phyloP scores from a whole-genome alignment of 2,113 vertebrate species.

The Tachuris rubrigastra region DNA sequence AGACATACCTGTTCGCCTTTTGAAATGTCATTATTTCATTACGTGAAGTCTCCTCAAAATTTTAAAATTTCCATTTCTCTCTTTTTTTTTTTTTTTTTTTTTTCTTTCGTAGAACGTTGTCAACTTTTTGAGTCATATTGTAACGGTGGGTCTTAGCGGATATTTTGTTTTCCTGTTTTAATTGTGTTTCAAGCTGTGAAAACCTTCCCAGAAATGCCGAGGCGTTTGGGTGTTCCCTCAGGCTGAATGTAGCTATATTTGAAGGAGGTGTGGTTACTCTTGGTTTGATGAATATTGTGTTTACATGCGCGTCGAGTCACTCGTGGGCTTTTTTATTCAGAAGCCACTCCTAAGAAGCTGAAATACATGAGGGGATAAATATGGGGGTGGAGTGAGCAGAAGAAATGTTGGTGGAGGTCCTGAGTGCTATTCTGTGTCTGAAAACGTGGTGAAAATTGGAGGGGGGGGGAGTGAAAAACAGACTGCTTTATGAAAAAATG shows the following conservation, averaged over 20 bases:
- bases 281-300: rapidly evolving
- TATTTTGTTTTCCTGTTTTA: rapidly evolving
- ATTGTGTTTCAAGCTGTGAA: rapidly evolving
- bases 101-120: rapidly evolving
- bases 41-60: rapidly evolving
- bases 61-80: rapidly evolving
- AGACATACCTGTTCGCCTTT: rapidly evolving
- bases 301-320: rapidly evolving
- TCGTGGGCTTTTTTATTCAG: rapidly evolving
- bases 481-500: rapidly evolving
- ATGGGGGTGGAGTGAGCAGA: rapidly evolving
- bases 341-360: rapidly evolving
- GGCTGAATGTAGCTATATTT: rapidly evolving
- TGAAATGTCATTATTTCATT: rapidly evolving
- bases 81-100: no score
- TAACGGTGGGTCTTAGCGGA: rapidly evolving
- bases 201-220: rapidly evolving
- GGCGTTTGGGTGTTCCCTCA: rapidly evolving
- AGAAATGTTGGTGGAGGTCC: rapidly evolving
- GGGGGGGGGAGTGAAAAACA: rapidly evolving
- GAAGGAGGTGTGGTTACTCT: rapidly evolving
- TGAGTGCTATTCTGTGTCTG: rapidly evolving
- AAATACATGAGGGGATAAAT: rapidly evolving
- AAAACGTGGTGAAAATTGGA: rapidly evolving
- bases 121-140: rapidly evolving